Evolutionary conservation across 1,140 invertebrate species (phyloP), one percentile per base, ranked within the genome.

Genomic region (Tribolium castaneum): DNA sequence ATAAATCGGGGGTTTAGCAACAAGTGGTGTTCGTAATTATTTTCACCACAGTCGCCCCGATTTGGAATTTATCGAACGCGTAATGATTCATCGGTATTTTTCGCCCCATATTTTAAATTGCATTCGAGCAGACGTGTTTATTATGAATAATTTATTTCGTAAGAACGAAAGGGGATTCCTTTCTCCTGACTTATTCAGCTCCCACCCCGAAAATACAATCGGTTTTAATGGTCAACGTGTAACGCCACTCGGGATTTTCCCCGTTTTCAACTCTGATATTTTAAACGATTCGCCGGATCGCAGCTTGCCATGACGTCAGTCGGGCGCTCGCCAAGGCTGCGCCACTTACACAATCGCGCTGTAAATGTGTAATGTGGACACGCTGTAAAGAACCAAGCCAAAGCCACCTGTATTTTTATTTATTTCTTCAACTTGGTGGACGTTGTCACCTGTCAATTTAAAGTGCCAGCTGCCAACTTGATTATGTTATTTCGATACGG

Each of bases 21-120:
- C 70, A 72, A 72, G 70, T 72, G 70, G 70, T 19, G 39, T 62
- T 62, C 30, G 39, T 25, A 30, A 59, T 59, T 30, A 19, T 71
- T 49, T 14, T 45, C 6, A 9, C 35, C 34, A 25, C 35, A n/a
- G n/a, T 34, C 22, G 7, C 62, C 10, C n/a, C 62, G 35, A n/a
- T 30, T 30, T 30, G 25, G 25, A 30, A 30, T 30, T 30, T 30
- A 45, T 70, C 45, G 45, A 70, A 70, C 9, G 34, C 13, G 10
- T 39, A 14, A 70, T 70, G 34, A 70, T 70, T 70, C 34, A 45
- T 35, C 14, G 34, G 34, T 39, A 39, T n/a, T 70, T 70, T 39
- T 45, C 3, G 12, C 9, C 70, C 50, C 12, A 50, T 72, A 51
- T 72, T 72, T 72, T 72, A 50, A 72, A 16, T 70, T n/a, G 30